Base-by-base conservation (phyloP, 2,888 invertebrate species). In the Lucinisca nassula region DNA sequence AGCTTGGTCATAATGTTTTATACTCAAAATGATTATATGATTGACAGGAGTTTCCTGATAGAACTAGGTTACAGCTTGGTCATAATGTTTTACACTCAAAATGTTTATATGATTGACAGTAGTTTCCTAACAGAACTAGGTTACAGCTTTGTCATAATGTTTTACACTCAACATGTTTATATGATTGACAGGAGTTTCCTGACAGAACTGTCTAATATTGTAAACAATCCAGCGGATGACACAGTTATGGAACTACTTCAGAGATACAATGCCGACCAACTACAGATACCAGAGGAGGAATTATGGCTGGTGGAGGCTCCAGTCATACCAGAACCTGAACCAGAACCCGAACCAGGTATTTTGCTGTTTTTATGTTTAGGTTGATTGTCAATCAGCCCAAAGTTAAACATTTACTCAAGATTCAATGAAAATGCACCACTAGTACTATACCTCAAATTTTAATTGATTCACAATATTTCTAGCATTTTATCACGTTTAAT, bases 91-190 rank as follows among this genome's bases (percentile, higher is more conserved):
- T 45, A 14, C 8, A 45, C 45, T 45, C 14, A 14, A 14, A 12
- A 45, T 45, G 14, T 45, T 12, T 55, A 12, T 55, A 4, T 55
- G 21, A 30, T 61, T 73, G 45, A 30, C 58, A 90, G 90, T 61
- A 73, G 80, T 67, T 90, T 90, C 79, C 78, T 90, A 40, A 24
- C 82, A 1, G 90, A 90, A 51, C 40, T 90, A n/a, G n/a, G n/a
- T n/a, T n/a, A n/a, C n/a, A n/a, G n/a, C n/a, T n/a, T n/a, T n/a
- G n/a, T n/a, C n/a, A n/a, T n/a, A n/a, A n/a, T n/a, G n/a, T n/a
- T n/a, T n/a, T n/a, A n/a, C n/a, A n/a, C n/a, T n/a, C n/a, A n/a
- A n/a, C 14, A 45, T 45, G 14, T 45, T 12, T 55, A 12, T 55
- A 4, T 55, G 21, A 30, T 61, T 73, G 45, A 30, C 58, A 90